Conservation (phyloP, 2,113 vertebrate species). For the Chrysochloris asiatica region DNA sequence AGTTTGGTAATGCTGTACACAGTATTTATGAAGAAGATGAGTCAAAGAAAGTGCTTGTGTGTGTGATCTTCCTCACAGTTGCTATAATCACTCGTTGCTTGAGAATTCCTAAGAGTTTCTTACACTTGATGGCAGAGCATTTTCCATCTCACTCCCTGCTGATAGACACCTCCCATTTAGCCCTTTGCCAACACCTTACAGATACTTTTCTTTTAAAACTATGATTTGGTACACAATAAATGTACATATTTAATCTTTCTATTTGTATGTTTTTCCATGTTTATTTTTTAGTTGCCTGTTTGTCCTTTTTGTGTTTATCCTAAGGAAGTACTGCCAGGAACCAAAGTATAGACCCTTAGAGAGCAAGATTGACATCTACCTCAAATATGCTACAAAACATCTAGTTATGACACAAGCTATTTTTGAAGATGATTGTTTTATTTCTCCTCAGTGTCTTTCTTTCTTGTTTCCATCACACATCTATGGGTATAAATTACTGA, state of each 20-base stretch:
- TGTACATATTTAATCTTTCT: conserved; percentile 45
- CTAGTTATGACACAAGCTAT: background rate
- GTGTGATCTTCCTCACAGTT: background rate
- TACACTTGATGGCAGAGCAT: background rate
- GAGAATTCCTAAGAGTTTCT: background rate
- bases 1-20: background rate
- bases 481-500: background rate
- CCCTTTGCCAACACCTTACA: background rate
- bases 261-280: background rate
- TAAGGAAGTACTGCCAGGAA: background rate
- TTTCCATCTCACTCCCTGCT: background rate
- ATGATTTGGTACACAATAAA: background rate
- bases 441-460: background rate
- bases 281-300: conserved; percentile 30
- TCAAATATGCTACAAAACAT: background rate
- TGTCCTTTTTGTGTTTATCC: background rate
- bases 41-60: background rate
- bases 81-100: background rate
- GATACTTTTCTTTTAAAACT: background rate
- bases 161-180: background rate
- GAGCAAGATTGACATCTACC: background rate
- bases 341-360: background rate
- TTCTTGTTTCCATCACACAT: background rate
- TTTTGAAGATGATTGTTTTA: background rate
- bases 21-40: background rate